Conservation (phyloP, 2,888 invertebrate genomes). For the Eudasyphora cyanicolor region DNA sequence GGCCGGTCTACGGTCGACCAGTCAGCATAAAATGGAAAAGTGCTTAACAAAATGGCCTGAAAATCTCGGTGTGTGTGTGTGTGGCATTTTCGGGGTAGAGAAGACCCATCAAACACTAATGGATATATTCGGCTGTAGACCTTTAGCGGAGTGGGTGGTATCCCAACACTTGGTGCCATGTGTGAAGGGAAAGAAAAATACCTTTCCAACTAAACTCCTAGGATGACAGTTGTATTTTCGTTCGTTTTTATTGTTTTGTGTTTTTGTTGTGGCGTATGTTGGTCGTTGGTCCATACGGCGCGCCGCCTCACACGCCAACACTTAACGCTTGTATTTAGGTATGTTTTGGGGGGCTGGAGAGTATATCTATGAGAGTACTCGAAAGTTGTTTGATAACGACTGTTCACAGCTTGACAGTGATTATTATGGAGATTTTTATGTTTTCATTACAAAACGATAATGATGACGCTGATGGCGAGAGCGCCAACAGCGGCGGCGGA, state of each 20-base stretch:
- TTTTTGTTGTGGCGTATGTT: background rate
- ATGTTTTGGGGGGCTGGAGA: slow-evolving; percentile 19
- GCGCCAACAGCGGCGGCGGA: slow-evolving; percentile 60
- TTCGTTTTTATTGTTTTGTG: background rate
- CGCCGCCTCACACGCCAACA: background rate
- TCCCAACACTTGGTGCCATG: background rate
- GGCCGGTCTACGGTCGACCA: no score
- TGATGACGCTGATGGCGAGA: slow-evolving; percentile 44
- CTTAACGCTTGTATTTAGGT: slow-evolving; percentile 5
- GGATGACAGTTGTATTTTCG: slow-evolving; percentile 20
- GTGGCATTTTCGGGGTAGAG: background rate
- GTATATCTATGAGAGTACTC: slow-evolving; percentile 11
- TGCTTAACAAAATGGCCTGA: slow-evolving; percentile 26
- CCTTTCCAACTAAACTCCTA: background rate
- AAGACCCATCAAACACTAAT: background rate
- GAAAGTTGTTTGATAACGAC: slow-evolving; percentile 58
- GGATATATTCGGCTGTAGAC: background rate
- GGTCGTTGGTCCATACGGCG: background rate
- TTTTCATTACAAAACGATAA: slow-evolving; percentile 56
- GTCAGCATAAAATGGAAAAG: slow-evolving; percentile 28
- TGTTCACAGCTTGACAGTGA: slow-evolving; percentile 55
- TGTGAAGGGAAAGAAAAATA: background rate
- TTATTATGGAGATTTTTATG: slow-evolving; percentile 61
- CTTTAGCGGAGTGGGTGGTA: background rate
- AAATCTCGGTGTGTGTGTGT: slow-evolving; percentile 32